Conservation (phyloP, 1,140 invertebrate genomes). For the Tetranychus cinnabarinus region DNA sequence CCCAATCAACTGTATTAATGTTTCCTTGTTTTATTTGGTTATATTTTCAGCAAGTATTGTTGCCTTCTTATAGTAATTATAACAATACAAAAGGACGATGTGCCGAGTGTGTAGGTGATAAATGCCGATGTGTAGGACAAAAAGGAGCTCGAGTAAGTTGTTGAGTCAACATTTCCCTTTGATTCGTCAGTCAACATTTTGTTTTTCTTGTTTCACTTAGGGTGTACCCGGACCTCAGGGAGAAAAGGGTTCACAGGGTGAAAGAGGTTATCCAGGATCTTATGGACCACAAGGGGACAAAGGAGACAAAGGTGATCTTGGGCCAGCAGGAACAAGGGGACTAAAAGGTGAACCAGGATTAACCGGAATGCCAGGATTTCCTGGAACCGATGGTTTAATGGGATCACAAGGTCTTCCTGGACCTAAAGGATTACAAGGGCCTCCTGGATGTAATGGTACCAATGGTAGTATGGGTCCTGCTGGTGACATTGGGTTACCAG, state of each 20-base stretch:
- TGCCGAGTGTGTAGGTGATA: no score
- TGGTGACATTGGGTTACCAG: slow-evolving; percentile 9
- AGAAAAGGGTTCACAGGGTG: background rate
- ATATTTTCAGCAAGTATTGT: no score
- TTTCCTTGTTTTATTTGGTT: no score
- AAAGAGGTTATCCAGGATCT: background rate
- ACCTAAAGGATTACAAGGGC: background rate
- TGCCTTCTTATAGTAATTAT: no score
- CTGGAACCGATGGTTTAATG: background rate
- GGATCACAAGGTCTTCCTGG: background rate
- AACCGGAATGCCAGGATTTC: background rate
- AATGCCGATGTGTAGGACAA: no score
- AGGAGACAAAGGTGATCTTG: background rate
- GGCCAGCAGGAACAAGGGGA: background rate
- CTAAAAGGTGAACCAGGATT: background rate
- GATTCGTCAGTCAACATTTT: no score
- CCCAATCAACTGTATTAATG: no score
- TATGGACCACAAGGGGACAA: background rate
- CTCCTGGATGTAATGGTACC: background rate
- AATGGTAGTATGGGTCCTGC: background rate
- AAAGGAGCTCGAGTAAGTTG: no score
- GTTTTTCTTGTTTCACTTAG: background rate
- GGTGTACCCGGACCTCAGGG: background rate
- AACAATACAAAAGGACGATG: no score
- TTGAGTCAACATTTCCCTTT: no score